These are phyloP conservation scores for Tetrax tetrax DNA, from an alignment of 2,113 vertebrate genomes.

Conservation along the genomic window DNA sequence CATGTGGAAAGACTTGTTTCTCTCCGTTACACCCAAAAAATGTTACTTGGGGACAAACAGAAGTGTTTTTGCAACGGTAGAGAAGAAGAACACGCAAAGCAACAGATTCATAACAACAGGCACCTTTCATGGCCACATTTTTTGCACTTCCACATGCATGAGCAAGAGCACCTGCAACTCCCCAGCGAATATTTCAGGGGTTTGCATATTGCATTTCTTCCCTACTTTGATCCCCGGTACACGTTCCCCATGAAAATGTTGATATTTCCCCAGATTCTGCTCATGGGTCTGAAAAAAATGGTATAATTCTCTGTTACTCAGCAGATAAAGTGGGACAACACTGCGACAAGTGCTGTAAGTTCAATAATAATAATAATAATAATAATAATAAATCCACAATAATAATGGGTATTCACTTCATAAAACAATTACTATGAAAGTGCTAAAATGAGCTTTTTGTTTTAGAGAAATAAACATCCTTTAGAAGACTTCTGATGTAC, in stretches of 20 bases:
- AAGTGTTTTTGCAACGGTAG: background rate
- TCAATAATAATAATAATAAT: background rate
- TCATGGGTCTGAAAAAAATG: background rate
- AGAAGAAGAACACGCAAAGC: constrained; percentile 25
- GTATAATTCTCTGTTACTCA: background rate
- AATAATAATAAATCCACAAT: background rate
- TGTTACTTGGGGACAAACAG: background rate
- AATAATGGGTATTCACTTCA: background rate
- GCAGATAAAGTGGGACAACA: background rate
- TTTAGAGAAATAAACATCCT: background rate
- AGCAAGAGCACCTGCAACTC: background rate
- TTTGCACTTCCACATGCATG: background rate
- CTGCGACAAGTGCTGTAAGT: background rate
- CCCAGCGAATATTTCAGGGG: background rate
- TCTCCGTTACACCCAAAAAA: background rate
- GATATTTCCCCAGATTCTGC: background rate
- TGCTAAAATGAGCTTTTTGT: background rate
- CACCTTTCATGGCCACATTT: background rate
- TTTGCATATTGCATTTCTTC: background rate
- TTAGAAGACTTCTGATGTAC: background rate
- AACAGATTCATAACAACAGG: background rate
- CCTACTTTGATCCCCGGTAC: background rate
- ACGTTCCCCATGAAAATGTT: background rate
- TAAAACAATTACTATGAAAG: background rate
- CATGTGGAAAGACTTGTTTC: background rate